These are phyloP conservation scores for Saturnia japonica DNA, from an alignment of 2,888 invertebrate species.

Conservation along the genomic window DNA sequence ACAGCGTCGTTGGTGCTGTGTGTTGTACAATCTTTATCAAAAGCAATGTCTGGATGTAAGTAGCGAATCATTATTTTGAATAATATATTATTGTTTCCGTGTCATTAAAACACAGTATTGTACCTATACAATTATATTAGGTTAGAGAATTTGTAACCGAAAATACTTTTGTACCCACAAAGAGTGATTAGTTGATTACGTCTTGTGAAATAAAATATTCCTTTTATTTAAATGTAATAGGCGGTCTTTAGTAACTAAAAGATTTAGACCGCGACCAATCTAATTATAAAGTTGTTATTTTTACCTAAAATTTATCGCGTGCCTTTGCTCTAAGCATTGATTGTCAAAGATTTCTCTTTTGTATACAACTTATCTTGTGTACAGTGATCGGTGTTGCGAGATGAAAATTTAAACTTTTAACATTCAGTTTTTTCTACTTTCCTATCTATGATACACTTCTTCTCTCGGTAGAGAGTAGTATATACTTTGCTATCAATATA, in stretches of 20 bases:
- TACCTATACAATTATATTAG: neutral
- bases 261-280: too few species aligned
- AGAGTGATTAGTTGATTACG: neutral
- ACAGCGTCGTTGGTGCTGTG: neutral
- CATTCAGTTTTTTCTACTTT: too few species aligned
- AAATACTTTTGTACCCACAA: neutral
- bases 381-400: too few species aligned
- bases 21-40: slow-evolving; percentile 2
- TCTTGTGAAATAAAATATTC: neutral
- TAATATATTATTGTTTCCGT: neutral
- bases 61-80: neutral
- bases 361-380: too few species aligned
- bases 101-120: neutral
- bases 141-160: neutral
- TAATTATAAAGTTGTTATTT: too few species aligned
- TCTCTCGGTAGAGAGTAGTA: too few species aligned
- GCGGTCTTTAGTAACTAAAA: neutral
- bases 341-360: too few species aligned
- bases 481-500: too few species aligned
- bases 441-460: too few species aligned
- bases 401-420: too few species aligned
- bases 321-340: too few species aligned
- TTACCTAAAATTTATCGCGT: too few species aligned
- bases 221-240: neutral
- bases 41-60: slow-evolving; percentile 9